Evolutionary conservation across 2,888 invertebrate species (phyloP), one percentile per base, ranked within the genome.

Genomic region (Harpalus rufipes): DNA sequence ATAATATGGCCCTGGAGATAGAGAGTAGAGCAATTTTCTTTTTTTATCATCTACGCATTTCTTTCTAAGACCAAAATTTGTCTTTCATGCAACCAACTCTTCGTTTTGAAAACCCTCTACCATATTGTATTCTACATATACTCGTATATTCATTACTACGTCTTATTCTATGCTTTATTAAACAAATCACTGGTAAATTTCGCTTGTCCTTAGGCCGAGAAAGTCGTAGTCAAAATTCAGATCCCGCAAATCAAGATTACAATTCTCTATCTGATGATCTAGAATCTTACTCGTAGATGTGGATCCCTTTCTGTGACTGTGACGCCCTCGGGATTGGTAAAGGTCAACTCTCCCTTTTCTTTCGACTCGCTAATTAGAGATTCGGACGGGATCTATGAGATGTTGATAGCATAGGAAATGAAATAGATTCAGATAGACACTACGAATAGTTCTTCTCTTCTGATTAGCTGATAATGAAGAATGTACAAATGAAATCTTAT

Each of bases 241-340:
- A 63, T 63, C 63, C 63, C 63, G 7, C 25, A 63, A 63, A 63
- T 63, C 63, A 63, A 63, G 63, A 63, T 25, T 63, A 63, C 63
- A 63, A 25, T 63, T 25, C 63, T 18, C 21, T 63, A 63, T 63
- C 10, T 63, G 25, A 18, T 63, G 63, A 63, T 63, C 63, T 63
- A 63, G 25, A 63, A 63, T 25, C 25, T 10, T 63, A 63, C 18
- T 8, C 7, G 8, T 7, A 63, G 63, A 63, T 8, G 8, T 18
- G 12, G 8, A 63, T 63, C 63, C 63, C 63, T 63, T 63, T 63
- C 25, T 63, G 25, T 61, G 12, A 12, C 25, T 25, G 21, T 61
- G 18, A 25, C 18, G 63, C 16, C 63, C 63, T 18, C 16, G 18
- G 63, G 63, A 25, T 8, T 63, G 63, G 21, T 25, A 21, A n/a